Conservation (phyloP, 2,888 invertebrate genomes). For the Achlya flavicornis region DNA sequence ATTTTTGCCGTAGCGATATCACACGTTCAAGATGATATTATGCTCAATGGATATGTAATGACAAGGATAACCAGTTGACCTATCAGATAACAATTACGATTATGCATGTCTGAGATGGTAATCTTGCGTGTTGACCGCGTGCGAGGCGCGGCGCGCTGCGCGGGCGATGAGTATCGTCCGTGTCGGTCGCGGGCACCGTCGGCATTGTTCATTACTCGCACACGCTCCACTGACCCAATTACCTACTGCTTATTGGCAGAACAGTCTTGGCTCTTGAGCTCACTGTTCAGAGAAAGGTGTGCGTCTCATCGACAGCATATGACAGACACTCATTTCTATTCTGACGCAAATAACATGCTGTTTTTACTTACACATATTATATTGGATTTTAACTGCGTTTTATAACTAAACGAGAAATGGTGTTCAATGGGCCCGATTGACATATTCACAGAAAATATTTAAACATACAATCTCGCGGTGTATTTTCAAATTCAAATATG, state of each 20-base stretch:
- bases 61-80: conserved; percentile 26
- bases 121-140: conserved; percentile 42
- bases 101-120: conserved; percentile 24
- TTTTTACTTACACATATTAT: background rate
- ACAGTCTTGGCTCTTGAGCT: conserved; percentile 74
- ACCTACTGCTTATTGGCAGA: conserved; percentile 77
- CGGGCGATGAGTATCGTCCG: conserved; percentile 39
- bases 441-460: background rate
- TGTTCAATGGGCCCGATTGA: background rate
- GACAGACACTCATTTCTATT: conserved; percentile 9
- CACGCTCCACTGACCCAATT: conserved; percentile 79
- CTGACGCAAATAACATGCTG: background rate
- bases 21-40: conserved; percentile 1
- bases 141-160: conserved; percentile 36
- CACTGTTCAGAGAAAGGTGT: conserved; percentile 58
- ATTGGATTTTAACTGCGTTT: background rate
- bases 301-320: conserved; percentile 34
- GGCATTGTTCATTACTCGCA: conserved; percentile 68
- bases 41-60: background rate
- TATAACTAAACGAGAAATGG: background rate
- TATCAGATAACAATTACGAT: conserved; percentile 37
- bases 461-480: background rate
- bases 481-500: background rate
- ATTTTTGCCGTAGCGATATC: conserved; percentile 10
- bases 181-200: conserved; percentile 41